Evolutionary conservation across 2,888 invertebrate species (phyloP).

Genomic region (Celastrina argiolus): DNA sequence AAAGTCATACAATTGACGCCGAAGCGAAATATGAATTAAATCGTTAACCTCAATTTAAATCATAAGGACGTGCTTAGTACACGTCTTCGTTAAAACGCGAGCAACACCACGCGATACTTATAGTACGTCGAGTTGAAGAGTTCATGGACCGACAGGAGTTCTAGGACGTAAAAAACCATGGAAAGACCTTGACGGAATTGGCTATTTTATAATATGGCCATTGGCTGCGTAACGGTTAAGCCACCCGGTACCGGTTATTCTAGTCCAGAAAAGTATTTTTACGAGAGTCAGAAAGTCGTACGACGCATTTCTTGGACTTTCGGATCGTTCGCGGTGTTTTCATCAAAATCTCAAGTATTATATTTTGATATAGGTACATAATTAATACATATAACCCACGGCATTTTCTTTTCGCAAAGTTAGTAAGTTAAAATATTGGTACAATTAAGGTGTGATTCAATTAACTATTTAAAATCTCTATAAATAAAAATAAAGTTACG

Average conservation of each 20-base stretch:
- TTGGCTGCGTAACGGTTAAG: conserved; percentile 17
- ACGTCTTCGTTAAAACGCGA: too few relatives aligned
- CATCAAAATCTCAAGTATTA: not conserved
- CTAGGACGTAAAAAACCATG: not conserved
- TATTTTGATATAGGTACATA: too few relatives aligned
- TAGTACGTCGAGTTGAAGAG: not conserved
- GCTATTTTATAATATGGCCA: conserved; percentile 10
- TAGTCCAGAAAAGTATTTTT: conserved; percentile 15
- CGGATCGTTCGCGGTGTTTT: not conserved
- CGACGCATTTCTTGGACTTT: not conserved
- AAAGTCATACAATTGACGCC: too few relatives aligned
- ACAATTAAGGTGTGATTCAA: too few relatives aligned
- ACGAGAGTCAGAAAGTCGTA: conserved; percentile 8
- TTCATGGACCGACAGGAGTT: not conserved
- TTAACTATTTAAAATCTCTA: too few relatives aligned
- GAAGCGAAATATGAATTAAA: too few relatives aligned
- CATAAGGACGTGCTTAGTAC: too few relatives aligned
- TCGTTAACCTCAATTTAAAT: too few relatives aligned
- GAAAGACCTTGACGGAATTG: conserved; percentile 6
- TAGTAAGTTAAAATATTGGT: too few relatives aligned
- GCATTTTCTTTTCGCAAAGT: too few relatives aligned
- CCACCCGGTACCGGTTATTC: conserved; percentile 15
- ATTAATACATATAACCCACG: too few relatives aligned
- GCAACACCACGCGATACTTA: not conserved
- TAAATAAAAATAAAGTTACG: too few relatives aligned